Base-by-base conservation (phyloP, 2,797 vertebrate species). In the Sparidentex hasta region DNA sequence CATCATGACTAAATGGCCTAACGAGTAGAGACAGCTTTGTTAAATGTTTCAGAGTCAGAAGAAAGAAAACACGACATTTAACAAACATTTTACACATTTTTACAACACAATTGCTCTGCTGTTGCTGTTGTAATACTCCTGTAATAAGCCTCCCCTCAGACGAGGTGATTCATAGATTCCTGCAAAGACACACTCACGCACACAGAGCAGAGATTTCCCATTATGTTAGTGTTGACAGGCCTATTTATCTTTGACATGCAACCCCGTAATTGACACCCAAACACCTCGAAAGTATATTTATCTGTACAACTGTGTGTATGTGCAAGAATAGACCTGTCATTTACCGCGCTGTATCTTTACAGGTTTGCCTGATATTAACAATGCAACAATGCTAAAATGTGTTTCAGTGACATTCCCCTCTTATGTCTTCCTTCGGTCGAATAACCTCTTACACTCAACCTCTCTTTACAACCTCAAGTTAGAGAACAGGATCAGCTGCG, bases 101-200 rank as follows among this genome's bases (percentile, higher is more conserved):
- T 5, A 46, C 44, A 38, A 7, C 21, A 71, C 21, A 59, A 13
- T 48, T 50, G 33, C 13, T 33, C 64, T 65, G 63, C 72, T 76
- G 46, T 41, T 58, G 48, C 77, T 77, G 58, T 61, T 83, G 38
- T 38, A 9, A 38, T 38, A 9, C 2, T 8, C 38, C 9, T 38
- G 38, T 38, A 38, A 38, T 54, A 74, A 72, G 57, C 41, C 3
- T 81, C 25, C 76, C 51, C 70, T 74, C 25, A 62, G 80, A 86
- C 78, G 71, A 78, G 56, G 47, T 77, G 69, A 78, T 71, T 81
- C 82, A 58, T 50, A 90, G 55, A 88, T 90, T 88, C 78, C 74
- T 84, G 20, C n/a, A 8, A 41, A 57, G 48, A 62, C 54, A 72
- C 21, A 3, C 25, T 18, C 2, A 11, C 25, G 61, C 46, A 80